Conservation (phyloP, 2,797 vertebrate genomes). For the Eulemur coronatus region DNA sequence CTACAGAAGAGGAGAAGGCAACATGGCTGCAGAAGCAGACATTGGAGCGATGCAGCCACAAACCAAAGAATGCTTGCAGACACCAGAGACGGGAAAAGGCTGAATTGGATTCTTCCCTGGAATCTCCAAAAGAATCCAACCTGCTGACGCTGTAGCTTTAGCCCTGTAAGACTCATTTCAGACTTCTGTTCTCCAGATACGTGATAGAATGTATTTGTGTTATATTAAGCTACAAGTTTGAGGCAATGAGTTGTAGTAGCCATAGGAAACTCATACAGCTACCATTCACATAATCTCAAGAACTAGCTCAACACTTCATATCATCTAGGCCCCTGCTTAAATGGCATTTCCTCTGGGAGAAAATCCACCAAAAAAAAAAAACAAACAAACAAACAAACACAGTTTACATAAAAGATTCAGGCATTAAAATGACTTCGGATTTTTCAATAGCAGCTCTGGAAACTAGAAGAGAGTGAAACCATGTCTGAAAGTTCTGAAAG, state of each 20-base stretch:
- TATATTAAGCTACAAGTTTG: neutral
- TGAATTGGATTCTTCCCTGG: accelerated
- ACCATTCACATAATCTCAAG: too few relatives aligned
- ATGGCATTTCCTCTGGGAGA: neutral
- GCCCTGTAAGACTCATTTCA: neutral
- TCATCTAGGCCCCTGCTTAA: neutral
- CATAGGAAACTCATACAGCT: accelerated
- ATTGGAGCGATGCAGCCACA: accelerated
- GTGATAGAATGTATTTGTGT: neutral
- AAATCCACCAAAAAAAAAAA: neutral
- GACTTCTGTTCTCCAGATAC: neutral
- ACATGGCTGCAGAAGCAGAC: accelerated
- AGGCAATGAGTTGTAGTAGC: neutral
- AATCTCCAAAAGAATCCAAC: neutral
- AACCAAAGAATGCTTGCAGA: neutral
- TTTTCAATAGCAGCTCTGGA: neutral
- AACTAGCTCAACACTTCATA: neutral
- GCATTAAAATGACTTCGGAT: neutral
- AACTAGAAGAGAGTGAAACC: neutral
- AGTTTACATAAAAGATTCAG: neutral
- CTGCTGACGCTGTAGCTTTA: neutral
- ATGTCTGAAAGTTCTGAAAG: neutral
- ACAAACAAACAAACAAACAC: neutral
- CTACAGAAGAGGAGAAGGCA: neutral
- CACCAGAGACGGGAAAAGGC: too few relatives aligned